Base-by-base conservation (phyloP, 1,140 invertebrate species). In the Octopus sinensis region DNA sequence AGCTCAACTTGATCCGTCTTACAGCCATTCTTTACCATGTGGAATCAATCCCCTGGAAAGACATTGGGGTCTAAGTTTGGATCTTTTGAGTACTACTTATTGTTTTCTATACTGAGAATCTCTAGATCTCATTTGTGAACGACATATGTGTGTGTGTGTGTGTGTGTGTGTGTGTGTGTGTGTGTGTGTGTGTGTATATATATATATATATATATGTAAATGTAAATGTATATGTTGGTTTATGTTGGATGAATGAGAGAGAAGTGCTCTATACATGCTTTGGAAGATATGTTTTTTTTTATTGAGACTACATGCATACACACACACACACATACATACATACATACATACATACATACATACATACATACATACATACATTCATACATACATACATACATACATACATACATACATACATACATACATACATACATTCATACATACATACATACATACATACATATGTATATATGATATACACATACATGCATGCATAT, bases 401-500 rank as follows among this genome's bases (percentile, higher is more conserved):
- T 81, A 82, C 56, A 82, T 81, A 82, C 71, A 82, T 81, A 53
- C 76, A 83, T 30, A 84, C 76, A 83, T 23, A 83, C 56, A 84
- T 71, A 83, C 54, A 83, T 76, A 82, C 71, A 82, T 76, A 84
- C 71, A 82, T 52, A 84, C 68, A 82, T 76, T 80, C 81, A 84
- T 76, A 80, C 68, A 84, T 62, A 62, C 17, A 62, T 62, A 17
- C 17, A 17, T 62, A 17, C 17, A 62, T 62, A 62, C 17, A 62
- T 62, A 62, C 56, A 62, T 17, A 62, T 62, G 56, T 62, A 2
- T 62, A 62, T 62, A 62, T 62, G 56, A 84, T 78, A 84, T 76
- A 80, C 73, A 84, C 54, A 82, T 71, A 82, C 54, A 80, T 51
- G 82, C 54, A 84, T 78, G 82, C 52, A 84, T 79, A 82, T 6